These are phyloP conservation scores for Margarornis squamiger DNA, from an alignment of 2,797 vertebrate species.

Conservation along the genomic window DNA sequence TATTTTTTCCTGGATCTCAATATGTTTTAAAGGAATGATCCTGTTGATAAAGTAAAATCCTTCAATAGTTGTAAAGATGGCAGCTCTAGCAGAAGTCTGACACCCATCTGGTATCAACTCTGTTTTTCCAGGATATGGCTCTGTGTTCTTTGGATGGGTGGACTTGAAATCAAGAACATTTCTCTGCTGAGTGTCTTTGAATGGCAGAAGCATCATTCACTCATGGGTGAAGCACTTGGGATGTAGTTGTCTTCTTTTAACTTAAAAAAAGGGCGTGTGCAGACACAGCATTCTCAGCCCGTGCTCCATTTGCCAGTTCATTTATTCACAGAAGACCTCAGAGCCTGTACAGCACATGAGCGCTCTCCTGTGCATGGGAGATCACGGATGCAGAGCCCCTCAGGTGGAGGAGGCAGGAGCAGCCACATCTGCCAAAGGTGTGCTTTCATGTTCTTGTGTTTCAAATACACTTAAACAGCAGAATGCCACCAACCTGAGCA, in stretches of 20 bases:
- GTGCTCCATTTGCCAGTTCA: rapidly evolving
- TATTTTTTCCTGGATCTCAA: background rate
- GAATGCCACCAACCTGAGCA: background rate
- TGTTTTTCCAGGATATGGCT: background rate
- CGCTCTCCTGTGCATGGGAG: rapidly evolving
- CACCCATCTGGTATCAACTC: background rate
- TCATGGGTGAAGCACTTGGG: background rate
- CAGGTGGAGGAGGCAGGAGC: background rate
- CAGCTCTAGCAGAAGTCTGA: background rate
- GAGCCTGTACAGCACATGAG: rapidly evolving
- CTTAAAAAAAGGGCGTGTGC: background rate
- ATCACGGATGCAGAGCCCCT: rapidly evolving
- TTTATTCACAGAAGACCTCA: background rate
- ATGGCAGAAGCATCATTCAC: background rate
- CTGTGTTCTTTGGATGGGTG: background rate
- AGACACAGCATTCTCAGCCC: background rate
- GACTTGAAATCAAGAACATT: background rate
- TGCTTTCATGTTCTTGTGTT: background rate
- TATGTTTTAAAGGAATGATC: background rate
- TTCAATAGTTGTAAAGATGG: background rate
- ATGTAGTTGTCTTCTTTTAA: background rate
- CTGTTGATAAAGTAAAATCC: background rate
- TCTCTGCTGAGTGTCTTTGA: background rate
- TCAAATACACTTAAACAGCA: background rate
- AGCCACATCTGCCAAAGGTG: background rate